Evolutionary conservation across 2,888 invertebrate genomes (phyloP), one percentile per base, ranked within the genome.

Genomic region (Drosophila anomalipes): DNA sequence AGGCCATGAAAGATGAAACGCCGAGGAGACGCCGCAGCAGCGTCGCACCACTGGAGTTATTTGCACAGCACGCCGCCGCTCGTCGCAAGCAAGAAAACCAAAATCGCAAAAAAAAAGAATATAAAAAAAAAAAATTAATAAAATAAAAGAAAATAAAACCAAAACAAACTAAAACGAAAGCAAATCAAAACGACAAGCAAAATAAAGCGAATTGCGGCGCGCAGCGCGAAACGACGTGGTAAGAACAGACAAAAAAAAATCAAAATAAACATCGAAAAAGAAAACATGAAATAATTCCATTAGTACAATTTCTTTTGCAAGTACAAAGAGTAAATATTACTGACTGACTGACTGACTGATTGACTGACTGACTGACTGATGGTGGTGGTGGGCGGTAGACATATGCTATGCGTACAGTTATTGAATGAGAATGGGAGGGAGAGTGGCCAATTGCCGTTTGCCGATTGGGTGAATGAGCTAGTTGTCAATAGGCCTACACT

Each of bases 261-360:
- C 56, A 49, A 33, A 44, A 47, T 57, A 52, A 30, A 49, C 73
- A 68, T 53, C 53, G 47, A 49, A 76, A 68, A 70, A 74, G 70
- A 82, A 82, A 84, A 84, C 84, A 90, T 89, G 77, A 91, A 83
- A 91, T 92, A 91, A 92, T 91, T 91, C 91, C 91, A 91, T 92
- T 91, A 91, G 91, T 91, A 87, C 87, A 91, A 91, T 91, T 92
- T 91, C 89, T 92, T 92, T 92, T 91, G 83, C 91, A 92, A 92
- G 91, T 90, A 91, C 91, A 92, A 88, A 92, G 90, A 91, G 83
- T 83, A 92, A 92, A 91, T 87, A 92, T 82, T 77, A 78, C 69
- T 59, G 35, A 26, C 32, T 47, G 39, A 35, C 65, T 59, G 32
- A 26, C 32, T 47, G 39, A 41, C 69, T 59, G 35, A 22, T 28